phyloP scores from a whole-genome alignment of 2,113 vertebrate genomes.

The Colius striatus region DNA sequence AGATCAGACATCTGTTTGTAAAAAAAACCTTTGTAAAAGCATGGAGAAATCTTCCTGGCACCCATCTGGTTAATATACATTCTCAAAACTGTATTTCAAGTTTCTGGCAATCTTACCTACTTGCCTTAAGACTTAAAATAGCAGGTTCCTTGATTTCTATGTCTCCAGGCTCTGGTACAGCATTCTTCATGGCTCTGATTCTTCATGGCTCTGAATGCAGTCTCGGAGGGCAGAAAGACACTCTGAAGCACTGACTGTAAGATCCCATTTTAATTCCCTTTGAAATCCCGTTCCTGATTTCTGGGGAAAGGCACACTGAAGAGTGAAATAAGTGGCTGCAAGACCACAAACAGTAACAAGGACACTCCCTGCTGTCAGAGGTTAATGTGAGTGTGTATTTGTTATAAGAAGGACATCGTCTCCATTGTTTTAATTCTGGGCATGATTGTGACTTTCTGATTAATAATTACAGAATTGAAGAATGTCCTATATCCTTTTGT shows the following conservation, averaged over 20 bases:
- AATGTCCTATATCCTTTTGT: neutral
- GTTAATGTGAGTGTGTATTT: rapidly evolving
- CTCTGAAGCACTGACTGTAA: neutral
- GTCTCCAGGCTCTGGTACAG: neutral
- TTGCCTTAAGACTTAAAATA: neutral
- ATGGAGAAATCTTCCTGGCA: neutral
- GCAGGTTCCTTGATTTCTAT: neutral
- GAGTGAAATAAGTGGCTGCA: neutral
- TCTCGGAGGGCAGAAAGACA: neutral
- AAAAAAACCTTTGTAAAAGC: conserved; percentile 13
- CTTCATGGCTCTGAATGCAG: neutral
- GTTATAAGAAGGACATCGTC: neutral
- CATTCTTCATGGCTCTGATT: neutral
- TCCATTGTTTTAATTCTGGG: neutral
- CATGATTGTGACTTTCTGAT: neutral
- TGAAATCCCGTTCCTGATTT: neutral
- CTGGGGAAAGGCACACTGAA: neutral
- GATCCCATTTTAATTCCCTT: neutral
- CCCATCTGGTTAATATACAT: conserved; percentile 23
- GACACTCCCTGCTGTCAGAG: neutral
- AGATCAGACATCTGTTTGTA: conserved; percentile 47
- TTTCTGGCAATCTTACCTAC: neutral
- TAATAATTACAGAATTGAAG: neutral
- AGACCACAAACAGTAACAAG: neutral
- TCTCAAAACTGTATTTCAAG: neutral